phyloP scores from a whole-genome alignment of 2,113 vertebrate species.

The Pterocles orientalis region DNA sequence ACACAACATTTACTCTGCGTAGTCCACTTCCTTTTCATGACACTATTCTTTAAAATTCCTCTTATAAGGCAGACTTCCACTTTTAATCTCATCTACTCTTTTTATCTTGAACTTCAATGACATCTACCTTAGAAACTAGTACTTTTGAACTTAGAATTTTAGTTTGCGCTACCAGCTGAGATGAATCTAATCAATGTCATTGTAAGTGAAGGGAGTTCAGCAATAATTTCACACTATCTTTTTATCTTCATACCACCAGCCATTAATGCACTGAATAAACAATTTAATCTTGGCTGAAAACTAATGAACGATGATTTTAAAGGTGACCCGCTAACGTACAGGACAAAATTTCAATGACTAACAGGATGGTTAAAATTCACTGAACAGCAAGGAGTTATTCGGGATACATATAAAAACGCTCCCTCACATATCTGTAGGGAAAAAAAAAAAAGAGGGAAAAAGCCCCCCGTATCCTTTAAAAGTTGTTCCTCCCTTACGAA shows the following conservation, averaged over 20 bases:
- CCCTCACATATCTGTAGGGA: not conserved
- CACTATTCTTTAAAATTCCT: not conserved
- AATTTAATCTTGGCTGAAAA: slow-evolving; percentile 21
- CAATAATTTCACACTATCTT: slow-evolving; percentile 21
- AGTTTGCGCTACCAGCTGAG: slow-evolving; percentile 39
- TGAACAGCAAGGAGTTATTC: not conserved
- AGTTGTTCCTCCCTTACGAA: not conserved
- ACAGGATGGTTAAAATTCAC: not conserved
- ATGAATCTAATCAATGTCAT: slow-evolving; percentile 55
- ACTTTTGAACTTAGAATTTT: slow-evolving; percentile 45
- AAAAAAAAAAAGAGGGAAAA: not conserved
- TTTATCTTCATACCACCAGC: slow-evolving; percentile 43
- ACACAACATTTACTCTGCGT: not conserved
- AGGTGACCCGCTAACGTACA: slow-evolving; percentile 20
- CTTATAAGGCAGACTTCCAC: not conserved
- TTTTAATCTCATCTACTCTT: not conserved
- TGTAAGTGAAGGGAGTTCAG: slow-evolving; percentile 30
- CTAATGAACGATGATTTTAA: slow-evolving; percentile 55
- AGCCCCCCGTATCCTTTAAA: not conserved
- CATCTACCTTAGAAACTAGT: not conserved
- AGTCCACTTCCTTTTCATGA: not conserved
- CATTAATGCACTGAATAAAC: slow-evolving; percentile 58
- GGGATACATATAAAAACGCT: not conserved
- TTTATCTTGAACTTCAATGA: slow-evolving; percentile 51
- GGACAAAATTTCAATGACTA: not conserved